Evolutionary conservation across 2,113 vertebrate genomes (phyloP).

Genomic region (Siniperca chuatsi): DNA sequence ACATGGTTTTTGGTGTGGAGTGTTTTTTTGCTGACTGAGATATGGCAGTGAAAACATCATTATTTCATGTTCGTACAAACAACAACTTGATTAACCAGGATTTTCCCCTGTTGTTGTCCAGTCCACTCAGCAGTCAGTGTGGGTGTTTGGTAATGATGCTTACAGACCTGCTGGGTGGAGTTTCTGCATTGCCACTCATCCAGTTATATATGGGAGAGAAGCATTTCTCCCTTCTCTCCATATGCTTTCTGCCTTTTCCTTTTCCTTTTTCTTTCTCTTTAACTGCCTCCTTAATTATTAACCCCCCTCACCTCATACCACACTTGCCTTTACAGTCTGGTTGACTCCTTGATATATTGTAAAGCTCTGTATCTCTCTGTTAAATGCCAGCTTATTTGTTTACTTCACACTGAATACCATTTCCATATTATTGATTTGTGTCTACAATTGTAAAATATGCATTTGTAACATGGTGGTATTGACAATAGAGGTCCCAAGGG

Average conservation of each 20-base stretch:
- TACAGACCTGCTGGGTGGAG: conserved; percentile 24
- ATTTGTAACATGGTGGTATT: conserved; percentile 24
- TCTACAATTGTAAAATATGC: conserved; percentile 2
- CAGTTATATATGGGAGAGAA: conserved; percentile 2
- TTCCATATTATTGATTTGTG: conserved; percentile 46
- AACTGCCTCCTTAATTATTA: neutral
- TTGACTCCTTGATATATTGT: neutral
- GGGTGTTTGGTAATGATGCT: conserved; percentile 19
- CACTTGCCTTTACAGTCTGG: neutral
- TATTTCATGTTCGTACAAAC: neutral
- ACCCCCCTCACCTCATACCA: neutral
- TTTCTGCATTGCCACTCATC: conserved; percentile 16
- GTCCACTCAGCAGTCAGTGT: conserved; percentile 13
- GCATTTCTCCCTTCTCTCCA: neutral
- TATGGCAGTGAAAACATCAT: neutral
- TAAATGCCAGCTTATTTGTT: conserved; percentile 31
- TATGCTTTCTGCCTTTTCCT: neutral
- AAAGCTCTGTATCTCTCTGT: neutral
- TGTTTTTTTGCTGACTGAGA: conserved; percentile 1
- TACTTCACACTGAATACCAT: neutral
- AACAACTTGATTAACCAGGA: conserved; percentile 1
- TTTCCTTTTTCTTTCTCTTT: conserved; percentile 1
- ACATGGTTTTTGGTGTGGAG: neutral
- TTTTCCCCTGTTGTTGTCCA: conserved; percentile 24
- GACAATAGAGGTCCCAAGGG: conserved; percentile 32